Percentiles rank a stretch among this genome's conserved stretches.
Conservation (phyloP, 1,140 invertebrate species). For the Drosophila orosa region DNA sequence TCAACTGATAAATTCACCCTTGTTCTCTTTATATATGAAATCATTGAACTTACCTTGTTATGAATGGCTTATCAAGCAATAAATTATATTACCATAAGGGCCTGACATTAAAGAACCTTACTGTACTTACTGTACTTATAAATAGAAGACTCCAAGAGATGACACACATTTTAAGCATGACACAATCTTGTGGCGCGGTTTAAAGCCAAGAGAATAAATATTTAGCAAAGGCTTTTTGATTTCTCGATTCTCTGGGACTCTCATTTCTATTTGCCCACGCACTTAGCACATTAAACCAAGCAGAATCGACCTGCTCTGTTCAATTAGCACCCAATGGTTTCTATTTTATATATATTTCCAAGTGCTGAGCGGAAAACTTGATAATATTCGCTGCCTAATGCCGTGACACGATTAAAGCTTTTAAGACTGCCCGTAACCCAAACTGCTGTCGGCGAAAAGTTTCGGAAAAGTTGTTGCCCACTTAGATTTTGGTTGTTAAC, state of each 20-base stretch:
- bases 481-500: constrained; percentile 78
- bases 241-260: not conserved
- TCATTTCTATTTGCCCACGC: constrained; percentile 2
- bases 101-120: constrained; percentile 4
- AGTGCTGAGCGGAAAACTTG: constrained; percentile 34
- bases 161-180: constrained; percentile 17
- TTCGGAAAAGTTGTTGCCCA: constrained; percentile 70
- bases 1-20: not conserved
- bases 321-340: constrained; percentile 35
- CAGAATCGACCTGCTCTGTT: constrained; percentile 7
- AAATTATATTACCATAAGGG: constrained; percentile 17
- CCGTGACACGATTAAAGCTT: constrained; percentile 64
- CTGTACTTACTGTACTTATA: constrained; percentile 1
- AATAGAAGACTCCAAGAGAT: constrained; percentile 22
- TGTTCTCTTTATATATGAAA: not conserved
- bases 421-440: constrained; percentile 37
- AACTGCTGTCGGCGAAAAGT: constrained; percentile 69
- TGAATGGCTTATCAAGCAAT: constrained; percentile 15
- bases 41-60: not conserved
- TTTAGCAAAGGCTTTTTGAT: constrained; percentile 1
- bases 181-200: constrained; percentile 1
- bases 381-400: constrained; percentile 53
- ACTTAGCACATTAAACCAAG: constrained; percentile 8
- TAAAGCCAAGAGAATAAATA: not conserved
- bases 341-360: constrained; percentile 18